A percentile compares a stretch with the other conserved stretches of the same genome.
These are phyloP conservation scores for Cottus gobio DNA, from an alignment of 2,113 vertebrate species.

Conservation along the genomic window DNA sequence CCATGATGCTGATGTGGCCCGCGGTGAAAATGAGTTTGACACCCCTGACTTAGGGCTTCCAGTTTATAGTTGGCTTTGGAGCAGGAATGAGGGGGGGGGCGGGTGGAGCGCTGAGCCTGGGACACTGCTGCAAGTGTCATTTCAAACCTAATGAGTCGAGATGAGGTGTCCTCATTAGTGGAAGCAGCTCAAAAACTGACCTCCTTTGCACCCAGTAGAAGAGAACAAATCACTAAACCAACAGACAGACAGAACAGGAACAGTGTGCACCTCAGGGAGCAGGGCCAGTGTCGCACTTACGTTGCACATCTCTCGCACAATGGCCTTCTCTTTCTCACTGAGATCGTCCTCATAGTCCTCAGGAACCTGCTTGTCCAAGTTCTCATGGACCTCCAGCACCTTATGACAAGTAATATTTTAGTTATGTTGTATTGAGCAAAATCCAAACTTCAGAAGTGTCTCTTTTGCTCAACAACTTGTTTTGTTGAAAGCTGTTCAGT, in stretches of 20 bases:
- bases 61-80: conserved; percentile 37
- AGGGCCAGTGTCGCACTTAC: conserved; percentile 75
- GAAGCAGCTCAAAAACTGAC: conserved; percentile 51
- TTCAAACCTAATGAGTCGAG: conserved; percentile 44
- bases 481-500: background rate
- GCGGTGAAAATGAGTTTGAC: too few species aligned
- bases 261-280: background rate
- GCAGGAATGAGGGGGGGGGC: background rate
- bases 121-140: conserved; percentile 45
- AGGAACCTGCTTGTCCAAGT: conserved; percentile 91
- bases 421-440: background rate
- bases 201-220: conserved; percentile 40
- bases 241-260: conserved; percentile 15
- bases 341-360: conserved; percentile 94
- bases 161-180: conserved; percentile 65
- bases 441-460: background rate
- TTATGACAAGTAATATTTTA: conserved; percentile 51
- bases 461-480: background rate
- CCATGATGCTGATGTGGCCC: too few species aligned
- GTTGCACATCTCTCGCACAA: conserved; percentile 97
- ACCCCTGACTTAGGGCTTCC: too few species aligned
- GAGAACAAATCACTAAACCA: background rate
- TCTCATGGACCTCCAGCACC: conserved; percentile 97
- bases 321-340: conserved; percentile 96
- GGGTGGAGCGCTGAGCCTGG: background rate